Base-by-base conservation (phyloP, 2,797 vertebrate species). In the Sebastes cheni region DNA sequence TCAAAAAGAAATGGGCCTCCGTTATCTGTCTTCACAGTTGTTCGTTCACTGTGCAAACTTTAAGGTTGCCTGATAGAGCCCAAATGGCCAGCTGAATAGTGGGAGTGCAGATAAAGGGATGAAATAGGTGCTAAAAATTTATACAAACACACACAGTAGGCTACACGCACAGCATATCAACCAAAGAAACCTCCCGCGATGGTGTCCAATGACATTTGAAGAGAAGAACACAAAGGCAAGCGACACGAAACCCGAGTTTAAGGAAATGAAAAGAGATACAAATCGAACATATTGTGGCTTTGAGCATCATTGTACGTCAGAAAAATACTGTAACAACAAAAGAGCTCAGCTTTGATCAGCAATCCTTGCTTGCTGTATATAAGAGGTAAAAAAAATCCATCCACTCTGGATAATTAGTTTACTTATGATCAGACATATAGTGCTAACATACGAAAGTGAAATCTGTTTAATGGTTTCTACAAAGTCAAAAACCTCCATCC, bases 1-100 rank as follows among this genome's bases (percentile, higher is more conserved):
- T 85, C 23, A 36, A 58, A 79, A 55, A 36, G 3, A 82, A 42
- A 77, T 22, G 61, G 3, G 22, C 29, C 13, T 64, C 60, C 2
- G 3, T 61, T 55, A 18, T 64, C 72, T 54, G 27, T 50, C 61
- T 50, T 67, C 14, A 20, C 7, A 54, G 20, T 52, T 75, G 8
- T 42, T 77, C 16, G 46, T 67, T 65, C 54, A 18, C 29, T 70
- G 29, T 34, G 55, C 8, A 66, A 64, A 67, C 18, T 69, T 32
- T 18, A 62, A 76, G 34, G 52, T 89, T 68, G 79, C 70, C 81
- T 89, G 23, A 46, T 32, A 73, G 81, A 92, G 89, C 75, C 88
- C 23, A 16, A 78, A 85, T 8, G 80, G 80, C 85, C 88, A 92
- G 86, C 80, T 89, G 59, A 70, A 93, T 69, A 46, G 76, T 86